A percentile compares a stretch with the other conserved stretches of the same genome.
Conservation (phyloP, 2,888 invertebrate genomes). For the Drosophila colorata region DNA sequence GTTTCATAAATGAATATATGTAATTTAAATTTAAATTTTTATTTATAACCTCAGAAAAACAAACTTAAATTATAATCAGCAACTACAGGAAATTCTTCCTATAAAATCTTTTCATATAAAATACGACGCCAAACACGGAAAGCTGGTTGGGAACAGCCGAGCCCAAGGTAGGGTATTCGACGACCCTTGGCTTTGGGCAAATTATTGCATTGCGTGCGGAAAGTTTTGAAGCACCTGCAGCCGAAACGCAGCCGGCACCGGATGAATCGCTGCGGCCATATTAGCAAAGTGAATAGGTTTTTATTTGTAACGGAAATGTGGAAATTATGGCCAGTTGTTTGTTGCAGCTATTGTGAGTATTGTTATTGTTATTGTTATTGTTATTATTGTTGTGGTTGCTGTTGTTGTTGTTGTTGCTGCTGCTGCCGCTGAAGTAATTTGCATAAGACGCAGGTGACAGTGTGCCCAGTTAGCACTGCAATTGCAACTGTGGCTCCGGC, state of each 20-base stretch:
- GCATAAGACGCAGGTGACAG: conserved; percentile 69
- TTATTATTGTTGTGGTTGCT: conserved; percentile 10
- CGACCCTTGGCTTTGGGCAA: conserved; percentile 44
- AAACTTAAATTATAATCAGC: no score
- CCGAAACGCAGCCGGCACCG: conserved; percentile 67
- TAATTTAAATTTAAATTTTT: no score
- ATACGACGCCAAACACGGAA: no score
- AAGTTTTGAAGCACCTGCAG: conserved; percentile 66
- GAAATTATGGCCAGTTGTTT: conserved; percentile 70
- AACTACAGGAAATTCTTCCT: no score
- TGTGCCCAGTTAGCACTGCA: conserved; percentile 4
- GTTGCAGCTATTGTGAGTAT: conserved; percentile 16
- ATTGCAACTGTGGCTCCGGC: no score
- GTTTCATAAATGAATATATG: no score
- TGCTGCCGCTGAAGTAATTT: conserved; percentile 43
- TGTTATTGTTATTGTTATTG: conserved; percentile 6
- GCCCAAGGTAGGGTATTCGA: conserved; percentile 23
- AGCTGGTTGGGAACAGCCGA: no score
- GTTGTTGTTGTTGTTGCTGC: conserved; percentile 11
- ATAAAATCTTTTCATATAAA: no score
- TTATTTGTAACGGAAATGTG: conserved; percentile 80
- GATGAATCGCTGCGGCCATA: conserved; percentile 75
- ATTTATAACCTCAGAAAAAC: no score
- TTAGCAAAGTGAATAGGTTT: conserved; percentile 80
- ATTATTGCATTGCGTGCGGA: conserved; percentile 77